phyloP scores from a whole-genome alignment of 2,797 vertebrate genomes.

The Coregonus suidteri region DNA sequence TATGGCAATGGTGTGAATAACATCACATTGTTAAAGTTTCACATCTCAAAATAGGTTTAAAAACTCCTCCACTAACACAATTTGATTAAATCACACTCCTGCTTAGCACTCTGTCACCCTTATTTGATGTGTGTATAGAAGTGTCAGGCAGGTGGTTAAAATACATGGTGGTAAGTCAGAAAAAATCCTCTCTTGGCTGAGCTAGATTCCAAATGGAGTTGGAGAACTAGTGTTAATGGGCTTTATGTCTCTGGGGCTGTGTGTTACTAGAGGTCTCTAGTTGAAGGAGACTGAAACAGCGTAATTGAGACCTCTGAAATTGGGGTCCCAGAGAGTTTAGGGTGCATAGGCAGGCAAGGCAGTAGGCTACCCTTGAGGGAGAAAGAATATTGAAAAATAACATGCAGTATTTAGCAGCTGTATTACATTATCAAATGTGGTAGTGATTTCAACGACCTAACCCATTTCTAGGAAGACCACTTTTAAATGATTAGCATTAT shows the following conservation, averaged over 20 bases:
- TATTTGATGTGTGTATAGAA: slow-evolving; percentile 29
- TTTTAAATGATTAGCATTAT: slow-evolving; percentile 38
- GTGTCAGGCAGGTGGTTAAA: slow-evolving; percentile 35
- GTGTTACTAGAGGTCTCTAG: slow-evolving; percentile 38
- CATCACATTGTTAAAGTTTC: not conserved
- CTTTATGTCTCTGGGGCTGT: slow-evolving; percentile 56
- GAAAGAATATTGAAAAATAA: not conserved
- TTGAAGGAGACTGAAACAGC: slow-evolving; percentile 40
- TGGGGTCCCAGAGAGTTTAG: slow-evolving; percentile 23
- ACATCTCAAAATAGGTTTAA: not conserved
- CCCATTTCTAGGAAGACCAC: slow-evolving; percentile 27
- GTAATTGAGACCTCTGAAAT: slow-evolving; percentile 65
- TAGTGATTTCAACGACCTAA: slow-evolving; percentile 19
- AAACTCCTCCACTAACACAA: not conserved
- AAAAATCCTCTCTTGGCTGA: slow-evolving; percentile 35
- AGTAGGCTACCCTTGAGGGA: slow-evolving; percentile 15
- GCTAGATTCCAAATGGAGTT: slow-evolving; percentile 51
- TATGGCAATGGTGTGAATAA: not conserved
- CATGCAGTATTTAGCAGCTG: slow-evolving; percentile 6
- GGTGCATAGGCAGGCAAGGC: slow-evolving; percentile 22
- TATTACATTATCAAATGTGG: slow-evolving; percentile 4
- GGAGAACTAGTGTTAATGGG: slow-evolving; percentile 59
- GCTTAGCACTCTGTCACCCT: slow-evolving; percentile 25
- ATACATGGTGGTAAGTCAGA: slow-evolving; percentile 40
- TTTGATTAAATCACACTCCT: slow-evolving; percentile 3